Evolutionary conservation across 1,140 invertebrate genomes (phyloP).

Genomic region (Anadara kagoshimensis): DNA sequence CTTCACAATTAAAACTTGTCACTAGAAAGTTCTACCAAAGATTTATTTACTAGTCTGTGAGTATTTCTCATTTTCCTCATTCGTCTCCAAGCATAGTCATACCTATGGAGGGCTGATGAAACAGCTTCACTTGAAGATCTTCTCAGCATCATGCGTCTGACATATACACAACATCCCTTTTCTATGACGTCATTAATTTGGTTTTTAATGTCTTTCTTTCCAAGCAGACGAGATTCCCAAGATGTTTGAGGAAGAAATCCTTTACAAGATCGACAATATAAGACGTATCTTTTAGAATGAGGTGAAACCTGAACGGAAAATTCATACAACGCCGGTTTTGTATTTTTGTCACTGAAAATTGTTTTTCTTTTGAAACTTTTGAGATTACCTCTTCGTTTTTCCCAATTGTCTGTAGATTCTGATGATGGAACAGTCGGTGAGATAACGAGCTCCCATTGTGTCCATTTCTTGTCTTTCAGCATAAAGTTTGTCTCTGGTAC

Average conservation of each 20-base stretch:
- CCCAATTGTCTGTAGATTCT: not conserved
- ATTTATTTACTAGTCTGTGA: not conserved
- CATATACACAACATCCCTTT: slow-evolving; percentile 16
- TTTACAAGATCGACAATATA: slow-evolving; percentile 30
- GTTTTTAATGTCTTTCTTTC: slow-evolving; percentile 9
- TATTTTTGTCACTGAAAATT: slow-evolving; percentile 23
- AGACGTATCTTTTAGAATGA: slow-evolving; percentile 30
- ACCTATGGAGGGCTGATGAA: slow-evolving; percentile 2
- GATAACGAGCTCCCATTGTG: slow-evolving; percentile 37
- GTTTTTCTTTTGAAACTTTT: slow-evolving; percentile 20
- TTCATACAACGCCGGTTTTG: slow-evolving; percentile 37
- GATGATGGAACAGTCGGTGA: not conserved
- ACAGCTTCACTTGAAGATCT: not conserved
- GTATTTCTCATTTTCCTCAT: slow-evolving; percentile 1
- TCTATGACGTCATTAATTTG: slow-evolving; percentile 27
- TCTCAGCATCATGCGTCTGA: slow-evolving; percentile 13
- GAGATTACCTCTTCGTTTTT: slow-evolving; percentile 21
- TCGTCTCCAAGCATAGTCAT: slow-evolving; percentile 35
- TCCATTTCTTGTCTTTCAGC: slow-evolving; percentile 38
- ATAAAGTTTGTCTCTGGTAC: slow-evolving; percentile 45
- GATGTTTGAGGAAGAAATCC: slow-evolving; percentile 8
- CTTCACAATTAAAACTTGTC: too few relatives aligned
- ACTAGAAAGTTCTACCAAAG: too few relatives aligned
- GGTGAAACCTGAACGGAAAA: slow-evolving; percentile 33
- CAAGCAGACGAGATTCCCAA: slow-evolving; percentile 31